Evolutionary conservation across 1,140 invertebrate genomes (phyloP).

Genomic region (Diachasmimorpha longicaudata): DNA sequence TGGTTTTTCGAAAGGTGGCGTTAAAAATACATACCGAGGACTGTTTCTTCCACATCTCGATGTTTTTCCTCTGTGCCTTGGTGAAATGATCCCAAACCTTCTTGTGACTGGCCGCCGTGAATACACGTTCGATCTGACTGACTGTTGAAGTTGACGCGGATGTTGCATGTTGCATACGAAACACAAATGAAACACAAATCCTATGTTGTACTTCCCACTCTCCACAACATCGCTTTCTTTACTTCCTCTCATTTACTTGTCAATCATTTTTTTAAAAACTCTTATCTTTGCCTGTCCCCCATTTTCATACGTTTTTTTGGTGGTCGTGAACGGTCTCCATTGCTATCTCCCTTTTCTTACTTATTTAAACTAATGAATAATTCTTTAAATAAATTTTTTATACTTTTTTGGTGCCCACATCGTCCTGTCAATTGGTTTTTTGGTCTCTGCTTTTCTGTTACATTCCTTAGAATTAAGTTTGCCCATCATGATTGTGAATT

Average conservation of each 20-base stretch:
- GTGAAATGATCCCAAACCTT: constrained; percentile 99
- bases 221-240: constrained; percentile 30
- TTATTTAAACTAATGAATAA: constrained; percentile 14
- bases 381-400: not conserved
- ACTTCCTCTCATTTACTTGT: constrained; percentile 14
- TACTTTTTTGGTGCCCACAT: not conserved
- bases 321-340: not conserved
- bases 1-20: constrained; percentile 36
- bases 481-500: not conserved
- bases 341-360: constrained; percentile 32
- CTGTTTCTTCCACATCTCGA: constrained; percentile 97
- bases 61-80: constrained; percentile 97
- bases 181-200: constrained; percentile 60
- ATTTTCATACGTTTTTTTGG: constrained; percentile 42
- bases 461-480: not conserved
- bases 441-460: not conserved
- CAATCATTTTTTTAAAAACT: not conserved
- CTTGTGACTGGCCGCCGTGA: constrained; percentile 91
- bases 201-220: constrained; percentile 53
- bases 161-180: constrained; percentile 59
- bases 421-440: not conserved
- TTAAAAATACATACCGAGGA: constrained; percentile 82
- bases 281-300: constrained; percentile 5
- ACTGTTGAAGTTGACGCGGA: constrained; percentile 73
- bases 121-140: constrained; percentile 97